Percentiles rank a stretch among this genome's conserved stretches.
These are phyloP conservation scores for Apus apus DNA, from an alignment of 2,113 vertebrate species.

Conservation along the genomic window DNA sequence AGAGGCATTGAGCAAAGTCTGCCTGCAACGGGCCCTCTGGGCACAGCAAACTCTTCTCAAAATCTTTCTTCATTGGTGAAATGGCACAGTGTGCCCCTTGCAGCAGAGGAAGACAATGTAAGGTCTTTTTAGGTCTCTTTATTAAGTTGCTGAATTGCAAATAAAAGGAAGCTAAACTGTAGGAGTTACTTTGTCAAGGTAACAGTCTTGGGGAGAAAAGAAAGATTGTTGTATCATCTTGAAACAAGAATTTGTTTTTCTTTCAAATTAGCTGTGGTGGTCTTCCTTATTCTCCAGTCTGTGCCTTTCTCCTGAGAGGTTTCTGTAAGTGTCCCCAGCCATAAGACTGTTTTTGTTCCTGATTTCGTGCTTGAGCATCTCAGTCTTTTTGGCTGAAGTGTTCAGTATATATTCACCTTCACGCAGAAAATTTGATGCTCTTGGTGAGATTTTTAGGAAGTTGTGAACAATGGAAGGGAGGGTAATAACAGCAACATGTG, in stretches of 20 bases:
- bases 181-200: background rate
- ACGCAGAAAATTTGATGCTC: background rate
- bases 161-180: background rate
- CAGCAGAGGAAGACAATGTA: background rate
- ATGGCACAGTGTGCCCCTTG: background rate
- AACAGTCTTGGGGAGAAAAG: background rate
- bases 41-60: background rate
- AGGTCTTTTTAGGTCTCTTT: background rate
- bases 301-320: background rate
- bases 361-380: accelerated
- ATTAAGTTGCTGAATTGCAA: background rate
- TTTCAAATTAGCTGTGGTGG: background rate
- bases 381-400: background rate
- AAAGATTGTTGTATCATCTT: background rate
- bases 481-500: background rate
- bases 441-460: background rate
- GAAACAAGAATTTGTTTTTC: background rate
- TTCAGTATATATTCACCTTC: background rate
- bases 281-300: background rate
- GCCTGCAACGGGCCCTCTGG: background rate
- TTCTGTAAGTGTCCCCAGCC: background rate
- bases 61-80: background rate
- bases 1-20: background rate
- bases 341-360: background rate
- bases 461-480: background rate